Conservation (phyloP, 2,888 invertebrate genomes). For the Temnothorax rugatulus region DNA sequence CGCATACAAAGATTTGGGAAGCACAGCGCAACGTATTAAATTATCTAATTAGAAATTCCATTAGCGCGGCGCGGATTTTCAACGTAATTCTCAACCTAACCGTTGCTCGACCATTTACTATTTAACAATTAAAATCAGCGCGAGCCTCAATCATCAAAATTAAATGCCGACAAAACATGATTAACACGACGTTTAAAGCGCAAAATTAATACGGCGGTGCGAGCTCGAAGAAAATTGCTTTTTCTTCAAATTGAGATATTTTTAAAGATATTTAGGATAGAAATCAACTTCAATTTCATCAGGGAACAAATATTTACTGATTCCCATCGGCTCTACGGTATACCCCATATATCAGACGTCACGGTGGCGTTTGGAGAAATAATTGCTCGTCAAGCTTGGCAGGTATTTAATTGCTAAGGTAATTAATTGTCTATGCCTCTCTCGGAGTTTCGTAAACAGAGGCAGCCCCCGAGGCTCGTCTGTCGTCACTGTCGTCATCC, state of each 20-base stretch:
- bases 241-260: neutral
- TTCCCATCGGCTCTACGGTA: neutral
- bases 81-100: conserved; percentile 63
- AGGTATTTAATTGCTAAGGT: conserved; percentile 51
- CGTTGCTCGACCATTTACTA: conserved; percentile 41
- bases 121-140: conserved; percentile 49
- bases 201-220: neutral
- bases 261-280: neutral
- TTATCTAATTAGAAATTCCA: conserved; percentile 56
- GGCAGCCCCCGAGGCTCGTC: neutral
- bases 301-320: conserved; percentile 17
- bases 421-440: conserved; percentile 47
- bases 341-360: neutral
- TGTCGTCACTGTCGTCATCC: conserved; percentile 41
- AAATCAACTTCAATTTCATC: neutral
- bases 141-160: conserved; percentile 18
- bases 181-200: neutral
- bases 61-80: conserved; percentile 55
- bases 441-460: conserved; percentile 44
- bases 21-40: conserved; percentile 45
- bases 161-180: neutral
- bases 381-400: conserved; percentile 53
- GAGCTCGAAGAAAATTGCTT: neutral
- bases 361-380: conserved; percentile 34
- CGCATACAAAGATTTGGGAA: conserved; percentile 37